Conservation (phyloP, 2,888 invertebrate genomes). For the Metellina segmentata region DNA sequence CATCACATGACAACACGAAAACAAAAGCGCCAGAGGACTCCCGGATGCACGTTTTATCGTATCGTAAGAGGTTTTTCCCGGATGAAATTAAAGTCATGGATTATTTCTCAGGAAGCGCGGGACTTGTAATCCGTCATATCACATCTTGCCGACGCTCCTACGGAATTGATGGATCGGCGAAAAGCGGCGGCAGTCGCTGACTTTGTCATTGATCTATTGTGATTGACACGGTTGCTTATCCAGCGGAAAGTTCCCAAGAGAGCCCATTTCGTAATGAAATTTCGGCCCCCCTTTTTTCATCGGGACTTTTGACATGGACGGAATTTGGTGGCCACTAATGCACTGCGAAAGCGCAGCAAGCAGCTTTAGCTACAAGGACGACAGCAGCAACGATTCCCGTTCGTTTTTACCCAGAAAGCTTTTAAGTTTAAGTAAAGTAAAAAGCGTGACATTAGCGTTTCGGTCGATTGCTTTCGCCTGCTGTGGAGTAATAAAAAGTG, state of each 20-base stretch:
- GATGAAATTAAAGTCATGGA: conserved; percentile 39
- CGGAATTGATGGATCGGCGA: conserved; percentile 47
- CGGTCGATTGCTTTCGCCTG: conserved; percentile 21
- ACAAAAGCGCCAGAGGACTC: not conserved
- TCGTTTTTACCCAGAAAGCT: conserved; percentile 40
- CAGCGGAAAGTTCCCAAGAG: conserved; percentile 8
- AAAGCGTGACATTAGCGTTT: conserved; percentile 49
- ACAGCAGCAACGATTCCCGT: conserved; percentile 12
- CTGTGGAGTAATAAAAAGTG: conserved; percentile 48
- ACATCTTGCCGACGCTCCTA: conserved; percentile 16
- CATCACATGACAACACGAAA: not conserved
- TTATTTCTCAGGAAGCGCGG: conserved; percentile 31
- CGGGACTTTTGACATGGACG: conserved; percentile 28
- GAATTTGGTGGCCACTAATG: conserved; percentile 48
- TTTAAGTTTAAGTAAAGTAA: conserved; percentile 53
- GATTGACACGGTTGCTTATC: conserved; percentile 64
- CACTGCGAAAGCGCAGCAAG: not conserved
- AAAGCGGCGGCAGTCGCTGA: not conserved
- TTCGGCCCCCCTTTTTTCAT: conserved; percentile 29
- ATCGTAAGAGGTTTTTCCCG: not conserved
- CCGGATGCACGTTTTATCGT: not conserved
- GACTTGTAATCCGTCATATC: conserved; percentile 40
- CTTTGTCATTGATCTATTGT: conserved; percentile 69
- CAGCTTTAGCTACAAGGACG: conserved; percentile 15
- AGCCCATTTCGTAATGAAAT: conserved; percentile 67